These are phyloP conservation scores for Limanda limanda DNA, from an alignment of 2,113 vertebrate species.

Conservation along the genomic window DNA sequence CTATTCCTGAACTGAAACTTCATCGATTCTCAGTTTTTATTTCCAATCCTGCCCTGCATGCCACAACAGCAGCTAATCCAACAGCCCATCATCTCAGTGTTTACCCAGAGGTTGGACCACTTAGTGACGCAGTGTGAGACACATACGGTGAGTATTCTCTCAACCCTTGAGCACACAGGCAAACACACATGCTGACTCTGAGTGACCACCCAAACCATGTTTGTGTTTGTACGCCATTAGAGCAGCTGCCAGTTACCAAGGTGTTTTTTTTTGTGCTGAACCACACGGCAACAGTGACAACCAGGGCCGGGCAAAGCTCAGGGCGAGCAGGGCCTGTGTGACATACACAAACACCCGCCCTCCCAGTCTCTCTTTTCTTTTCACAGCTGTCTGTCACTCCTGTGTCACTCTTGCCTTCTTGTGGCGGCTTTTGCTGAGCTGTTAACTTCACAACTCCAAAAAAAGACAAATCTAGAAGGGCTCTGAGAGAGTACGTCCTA, in stretches of 20 bases:
- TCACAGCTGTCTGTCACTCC: slow-evolving; percentile 60
- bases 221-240: slow-evolving; percentile 24
- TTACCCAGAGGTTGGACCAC: slow-evolving; percentile 46
- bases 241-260: slow-evolving; percentile 38
- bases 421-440: slow-evolving; percentile 9
- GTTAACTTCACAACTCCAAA: slow-evolving; percentile 17
- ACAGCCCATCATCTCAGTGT: slow-evolving; percentile 55
- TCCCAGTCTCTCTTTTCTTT: slow-evolving; percentile 30
- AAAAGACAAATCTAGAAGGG: neutral
- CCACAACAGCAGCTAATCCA: slow-evolving; percentile 8
- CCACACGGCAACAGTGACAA: slow-evolving; percentile 25
- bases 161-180: slow-evolving; percentile 41
- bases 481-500: too few relatives aligned
- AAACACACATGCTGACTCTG: slow-evolving; percentile 42
- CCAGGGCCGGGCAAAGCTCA: slow-evolving; percentile 7
- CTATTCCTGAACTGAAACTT: too few relatives aligned
- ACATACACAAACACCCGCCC: neutral
- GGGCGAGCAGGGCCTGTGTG: neutral
- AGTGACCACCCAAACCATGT: slow-evolving; percentile 55
- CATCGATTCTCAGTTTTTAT: neutral
- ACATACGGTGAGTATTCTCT: slow-evolving; percentile 51
- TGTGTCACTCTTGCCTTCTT: slow-evolving; percentile 5
- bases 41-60: neutral
- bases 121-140: slow-evolving; percentile 50
- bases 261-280: slow-evolving; percentile 2